A percentile compares a stretch with the other conserved stretches of the same genome.
Conservation (phyloP, 2,888 invertebrate species). For the Scaptodrosophila latifasciaeformis region DNA sequence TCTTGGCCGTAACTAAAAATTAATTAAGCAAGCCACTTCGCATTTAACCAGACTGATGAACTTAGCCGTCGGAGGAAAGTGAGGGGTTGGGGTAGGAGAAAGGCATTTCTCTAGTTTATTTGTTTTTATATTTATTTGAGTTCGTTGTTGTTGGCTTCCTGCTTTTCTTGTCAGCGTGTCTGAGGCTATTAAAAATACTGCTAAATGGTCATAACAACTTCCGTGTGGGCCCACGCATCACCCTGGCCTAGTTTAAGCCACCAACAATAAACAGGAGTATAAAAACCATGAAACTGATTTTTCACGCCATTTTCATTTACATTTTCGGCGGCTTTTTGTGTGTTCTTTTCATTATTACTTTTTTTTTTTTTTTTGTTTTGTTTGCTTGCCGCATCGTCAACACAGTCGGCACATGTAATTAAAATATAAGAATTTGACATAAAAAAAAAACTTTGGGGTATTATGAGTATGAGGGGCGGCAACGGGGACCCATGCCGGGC, state of each 20-base stretch:
- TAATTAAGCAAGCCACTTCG: constrained; percentile 43
- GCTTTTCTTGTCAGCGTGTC: constrained; percentile 28
- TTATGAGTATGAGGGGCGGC: no score
- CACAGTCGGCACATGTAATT: constrained; percentile 58
- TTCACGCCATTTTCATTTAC: constrained; percentile 68
- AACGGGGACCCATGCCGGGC: no score
- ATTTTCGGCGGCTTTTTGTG: constrained; percentile 11
- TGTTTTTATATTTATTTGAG: constrained; percentile 19
- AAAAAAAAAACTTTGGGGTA: neutral
- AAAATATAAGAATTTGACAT: constrained; percentile 63
- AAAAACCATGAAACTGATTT: constrained; percentile 69
- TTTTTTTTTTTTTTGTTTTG: constrained; percentile 26
- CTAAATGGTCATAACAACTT: constrained; percentile 67
- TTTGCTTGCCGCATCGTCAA: constrained; percentile 34
- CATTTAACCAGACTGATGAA: no score
- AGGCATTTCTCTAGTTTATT: neutral
- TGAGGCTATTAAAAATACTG: constrained; percentile 34
- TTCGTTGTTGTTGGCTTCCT: no score
- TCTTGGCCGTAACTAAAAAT: no score
- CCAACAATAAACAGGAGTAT: constrained; percentile 66
- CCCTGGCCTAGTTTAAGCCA: constrained; percentile 54
- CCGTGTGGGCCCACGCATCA: constrained; percentile 24
- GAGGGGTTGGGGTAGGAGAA: no score
- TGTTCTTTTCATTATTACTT: neutral
- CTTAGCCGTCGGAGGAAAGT: no score